Evolutionary conservation across 2,888 invertebrate genomes (phyloP).

Genomic region (Diploptera punctata): DNA sequence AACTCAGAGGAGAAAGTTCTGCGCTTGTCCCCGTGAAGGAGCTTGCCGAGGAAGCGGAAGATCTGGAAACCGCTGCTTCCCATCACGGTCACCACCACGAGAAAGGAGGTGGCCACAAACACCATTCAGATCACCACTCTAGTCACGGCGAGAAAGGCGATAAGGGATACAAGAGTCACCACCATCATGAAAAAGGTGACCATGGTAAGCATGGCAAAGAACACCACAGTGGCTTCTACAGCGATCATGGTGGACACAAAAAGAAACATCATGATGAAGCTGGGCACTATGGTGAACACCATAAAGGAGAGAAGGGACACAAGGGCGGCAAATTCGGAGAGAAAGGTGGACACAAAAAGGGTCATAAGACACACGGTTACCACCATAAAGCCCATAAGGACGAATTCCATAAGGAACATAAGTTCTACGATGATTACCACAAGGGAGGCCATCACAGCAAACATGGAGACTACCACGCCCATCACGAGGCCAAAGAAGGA

Average conservation of each 20-base stretch:
- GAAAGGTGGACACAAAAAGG: conserved; percentile 80
- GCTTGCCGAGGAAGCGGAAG: conserved; percentile 38
- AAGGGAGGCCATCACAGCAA: conserved; percentile 83
- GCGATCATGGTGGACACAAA: conserved; percentile 67
- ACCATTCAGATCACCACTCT: conserved; percentile 48
- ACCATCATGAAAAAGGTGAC: conserved; percentile 80
- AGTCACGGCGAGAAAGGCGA: conserved; percentile 76
- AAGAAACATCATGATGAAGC: conserved; percentile 69
- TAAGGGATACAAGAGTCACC: conserved; percentile 77
- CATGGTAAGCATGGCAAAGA: conserved; percentile 80
- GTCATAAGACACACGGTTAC: conserved; percentile 85
- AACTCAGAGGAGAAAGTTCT: conserved; percentile 27
- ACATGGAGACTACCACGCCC: conserved; percentile 75
- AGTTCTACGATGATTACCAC: conserved; percentile 86
- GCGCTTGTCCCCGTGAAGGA: conserved; percentile 14
- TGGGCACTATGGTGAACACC: conserved; percentile 68
- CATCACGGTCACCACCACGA: conserved; percentile 76
- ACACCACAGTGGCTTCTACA: conserved; percentile 66
- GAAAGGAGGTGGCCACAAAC: conserved; percentile 61
- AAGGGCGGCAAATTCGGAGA: conserved; percentile 70
- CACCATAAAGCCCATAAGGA: conserved; percentile 86
- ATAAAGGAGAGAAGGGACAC: conserved; percentile 71
- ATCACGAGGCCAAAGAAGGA: conserved; percentile 82
- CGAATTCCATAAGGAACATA: conserved; percentile 86
- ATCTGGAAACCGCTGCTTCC: conserved; percentile 49